Evolutionary conservation across 1,140 invertebrate species (phyloP), one percentile per base, ranked within the genome.

Genomic region (Drosophila littoralis): DNA sequence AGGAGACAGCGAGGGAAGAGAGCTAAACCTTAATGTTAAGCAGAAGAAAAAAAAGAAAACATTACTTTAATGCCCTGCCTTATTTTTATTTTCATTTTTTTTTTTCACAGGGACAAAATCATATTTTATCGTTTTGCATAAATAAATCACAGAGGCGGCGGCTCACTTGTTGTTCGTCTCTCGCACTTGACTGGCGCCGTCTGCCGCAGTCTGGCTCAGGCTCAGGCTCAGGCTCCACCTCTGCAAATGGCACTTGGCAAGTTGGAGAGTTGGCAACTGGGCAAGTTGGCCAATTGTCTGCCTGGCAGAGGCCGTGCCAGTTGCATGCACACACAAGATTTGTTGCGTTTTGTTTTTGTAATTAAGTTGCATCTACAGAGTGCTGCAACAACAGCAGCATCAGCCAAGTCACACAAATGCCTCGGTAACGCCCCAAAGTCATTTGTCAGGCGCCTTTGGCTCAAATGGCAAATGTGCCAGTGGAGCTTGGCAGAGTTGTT

Each of bases 71-170:
- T 79, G 72, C 61, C 61, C 57, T 63, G 60, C 45, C 61, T 75
- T 78, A 75, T 75, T 71, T 28, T 28, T 28, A 28, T 28, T 28
- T 28, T 22, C 2, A 1, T 22, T 22, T 22, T 22, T 22, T 4
- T 75, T 28, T 4, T 75, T 64, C 43, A 63, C 66, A 69, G 36
- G 60, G 45, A 83, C 66, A 77, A 86, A 82, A 80, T 89, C 79
- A 89, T 88, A 89, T 88, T 89, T 86, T 88, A 77, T 79, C 63
- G 83, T 63, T 81, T 67, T 79, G 84, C 83, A 80, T 88, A 83
- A 88, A 88, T 88, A 88, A 88, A 88, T 88, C 83, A 86, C 22
- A 71, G 50, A 61, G 58, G 66, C 67, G 71, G 60, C 50, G 71
- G 60, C 50, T 65, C 72, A 71, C 75, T 72, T 74, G 77, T 80